Evolutionary conservation across 1,140 invertebrate species (phyloP), one percentile per base, ranked within the genome.

Genomic region (Episyrphus balteatus): DNA sequence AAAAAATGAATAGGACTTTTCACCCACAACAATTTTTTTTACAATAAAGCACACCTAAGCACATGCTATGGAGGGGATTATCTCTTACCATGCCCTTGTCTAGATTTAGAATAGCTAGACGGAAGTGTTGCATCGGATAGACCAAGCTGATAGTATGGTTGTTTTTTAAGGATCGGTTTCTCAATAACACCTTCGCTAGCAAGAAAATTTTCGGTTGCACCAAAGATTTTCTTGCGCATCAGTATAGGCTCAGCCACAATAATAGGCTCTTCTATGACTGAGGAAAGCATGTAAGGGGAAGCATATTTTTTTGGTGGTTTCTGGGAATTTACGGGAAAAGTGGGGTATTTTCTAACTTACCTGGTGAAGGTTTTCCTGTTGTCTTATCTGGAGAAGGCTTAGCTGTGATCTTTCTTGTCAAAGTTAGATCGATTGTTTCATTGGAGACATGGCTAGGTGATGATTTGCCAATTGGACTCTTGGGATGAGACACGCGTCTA

Each of bases 91-190:
- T 5, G 21, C 21, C 3, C 3, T 26, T 26, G 3, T 5, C 21
- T 26, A 26, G 21, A 3, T 26, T n/a, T n/a, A n/a, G n/a, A 26
- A 8, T 26, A 3, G 21, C 21, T 26, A 26, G 21, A 26, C 21
- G 21, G 21, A 26, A 26, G 21, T 26, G 21, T 26, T 26, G 21
- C 39, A 50, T 53, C 57, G 55, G 55, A 54, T 49, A 55, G 58
- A 56, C 62, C 62, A 49, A 61, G 51, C 45, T 59, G 51, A 51
- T 65, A 65, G 47, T 55, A 65, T 17, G n/a, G n/a, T n/a, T 56
- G 33, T 38, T 57, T 53, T 38, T 58, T 58, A 41, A 59, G 52
- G 51, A 59, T 62, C 33, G 55, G 53, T 21, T 55, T 30, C 40
- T 62, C 51, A 34, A 50, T 51, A 21, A 59, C 49, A 32, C 39